These are phyloP conservation scores for Malurus melanocephalus DNA, from an alignment of 2,113 vertebrate genomes.

Conservation along the genomic window DNA sequence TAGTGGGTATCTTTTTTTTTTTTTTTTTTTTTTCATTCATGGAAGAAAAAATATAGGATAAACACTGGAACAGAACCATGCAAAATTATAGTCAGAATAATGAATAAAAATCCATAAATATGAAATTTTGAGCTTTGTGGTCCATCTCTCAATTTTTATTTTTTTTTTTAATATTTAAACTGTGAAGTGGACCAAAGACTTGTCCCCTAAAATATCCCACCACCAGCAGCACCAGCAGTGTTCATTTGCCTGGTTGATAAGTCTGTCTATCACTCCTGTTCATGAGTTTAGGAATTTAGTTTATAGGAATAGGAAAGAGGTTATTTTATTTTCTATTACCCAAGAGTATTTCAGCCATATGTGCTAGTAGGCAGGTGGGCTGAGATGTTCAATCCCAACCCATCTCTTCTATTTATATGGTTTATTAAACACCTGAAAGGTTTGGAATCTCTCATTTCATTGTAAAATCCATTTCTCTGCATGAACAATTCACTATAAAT, in stretches of 20 bases:
- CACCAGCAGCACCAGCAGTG: neutral
- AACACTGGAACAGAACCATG: neutral
- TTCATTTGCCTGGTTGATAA: neutral
- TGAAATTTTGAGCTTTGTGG: neutral
- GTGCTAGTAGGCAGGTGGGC: conserved; percentile 15
- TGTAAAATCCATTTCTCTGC: conserved; percentile 43
- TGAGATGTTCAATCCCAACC: neutral
- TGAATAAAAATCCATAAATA: neutral
- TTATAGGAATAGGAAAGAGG: neutral
- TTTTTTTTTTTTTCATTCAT: neutral
- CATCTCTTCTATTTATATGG: conserved; percentile 26
- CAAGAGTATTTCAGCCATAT: neutral
- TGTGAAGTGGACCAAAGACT: neutral
- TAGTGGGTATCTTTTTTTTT: neutral
- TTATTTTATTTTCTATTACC: conserved; percentile 17
- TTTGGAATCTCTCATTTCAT: conserved; percentile 30
- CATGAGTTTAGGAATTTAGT: neutral
- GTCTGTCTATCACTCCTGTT: neutral
- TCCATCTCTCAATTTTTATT: neutral
- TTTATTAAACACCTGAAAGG: conserved; percentile 53
- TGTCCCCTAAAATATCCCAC: neutral
- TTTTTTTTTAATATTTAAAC: neutral
- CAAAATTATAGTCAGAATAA: neutral
- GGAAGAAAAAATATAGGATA: neutral
- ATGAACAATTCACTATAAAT: conserved; percentile 30